Base-by-base conservation (phyloP, 2,113 vertebrate genomes). In the Chaetura pelagica region DNA sequence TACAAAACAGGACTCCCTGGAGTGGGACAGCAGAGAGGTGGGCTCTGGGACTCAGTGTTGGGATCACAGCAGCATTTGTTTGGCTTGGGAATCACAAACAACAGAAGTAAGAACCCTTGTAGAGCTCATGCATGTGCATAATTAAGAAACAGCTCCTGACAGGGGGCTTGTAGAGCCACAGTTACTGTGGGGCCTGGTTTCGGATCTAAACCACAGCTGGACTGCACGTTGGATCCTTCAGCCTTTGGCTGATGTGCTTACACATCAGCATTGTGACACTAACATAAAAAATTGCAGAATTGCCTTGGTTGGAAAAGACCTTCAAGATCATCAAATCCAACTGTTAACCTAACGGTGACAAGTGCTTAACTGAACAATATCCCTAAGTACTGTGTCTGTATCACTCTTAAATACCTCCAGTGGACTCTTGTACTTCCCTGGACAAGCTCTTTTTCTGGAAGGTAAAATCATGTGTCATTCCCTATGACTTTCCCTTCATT, bases 211-310 rank as follows among this genome's bases (percentile, higher is more conserved):
- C 11, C 54, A 12, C 35, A n/a, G 55, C 6, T 1, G 12, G 10
- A 32, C 2, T 0, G n/a, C 1, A 27, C 1, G 14, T 27, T 12
- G 23, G n/a, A 4, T 17, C 73, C 40, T 35, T 30, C 49, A 5
- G 15, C 17, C 2, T 38, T 38, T 12, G 13, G 40, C 7, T 7
- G 22, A 49, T 1, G 0, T 38, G 42, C 10, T 57, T 20, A 7
- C 2, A 6, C 73, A 71, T 63, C 29, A 21, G 32, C 2, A 0
- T 8, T 8, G 2, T n/a, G 18, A 46, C 9, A 4, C 46, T 12
- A 30, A 48, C 0, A 0, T 6, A 2, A 15, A 4, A n/a, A 66
- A 44, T 15, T 38, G 38, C 38, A 38, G 38, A 38, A 38, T 38
- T 38, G 38, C 38, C 38, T 38, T 38, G 38, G 38, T 38, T 38